Base-by-base conservation (phyloP, 2,113 vertebrate species). In the Phalacrocorax pelagicus region DNA sequence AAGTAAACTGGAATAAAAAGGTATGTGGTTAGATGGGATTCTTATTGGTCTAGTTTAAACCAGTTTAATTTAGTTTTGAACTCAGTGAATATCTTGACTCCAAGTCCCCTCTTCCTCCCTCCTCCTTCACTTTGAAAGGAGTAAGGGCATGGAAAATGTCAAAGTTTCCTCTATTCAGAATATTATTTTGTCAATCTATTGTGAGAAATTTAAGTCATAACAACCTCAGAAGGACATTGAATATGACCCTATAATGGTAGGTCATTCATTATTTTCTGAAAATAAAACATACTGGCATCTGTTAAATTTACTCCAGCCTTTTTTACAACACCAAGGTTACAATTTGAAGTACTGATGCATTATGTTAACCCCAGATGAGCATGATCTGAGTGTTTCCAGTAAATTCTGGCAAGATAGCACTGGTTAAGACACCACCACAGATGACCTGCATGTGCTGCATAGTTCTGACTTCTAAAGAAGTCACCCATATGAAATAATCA, bases 211-310 rank as follows among this genome's bases (percentile, higher is more conserved):
- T 85, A 67, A 96, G 61, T 69, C 49, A 57, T 32, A 85, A 74
- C 19, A 87, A 61, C 44, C 73, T 75, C 74, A 58, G 36, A 87
- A 94, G 42, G 52, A 57, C 70, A 52, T 3, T 36, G 44, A 72
- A 51, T 54, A 70, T 63, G 61, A 63, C 61, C 44, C 58, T 75
- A 46, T 40, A 69, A 82, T 61, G 23, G 73, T 57, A 82, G 42
- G 78, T 88, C 58, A 78, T 72, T 71, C 82, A 91, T 72, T 87
- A 36, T 84, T 85, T 94, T 91, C 84, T 90, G 54, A 93, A 96
- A 91, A 93, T 75, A 95, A 96, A 89, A 59, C 61, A 52, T 47
- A 42, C 21, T 75, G 22, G 19, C 24, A 72, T 61, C 47, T 65
- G 42, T 85, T 86, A 87, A 72, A 93, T 85, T 79, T 85, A 91